Evolutionary conservation across 2,888 invertebrate genomes (phyloP), one percentile per base, ranked within the genome.

Genomic region (Protodeltote pygarga): DNA sequence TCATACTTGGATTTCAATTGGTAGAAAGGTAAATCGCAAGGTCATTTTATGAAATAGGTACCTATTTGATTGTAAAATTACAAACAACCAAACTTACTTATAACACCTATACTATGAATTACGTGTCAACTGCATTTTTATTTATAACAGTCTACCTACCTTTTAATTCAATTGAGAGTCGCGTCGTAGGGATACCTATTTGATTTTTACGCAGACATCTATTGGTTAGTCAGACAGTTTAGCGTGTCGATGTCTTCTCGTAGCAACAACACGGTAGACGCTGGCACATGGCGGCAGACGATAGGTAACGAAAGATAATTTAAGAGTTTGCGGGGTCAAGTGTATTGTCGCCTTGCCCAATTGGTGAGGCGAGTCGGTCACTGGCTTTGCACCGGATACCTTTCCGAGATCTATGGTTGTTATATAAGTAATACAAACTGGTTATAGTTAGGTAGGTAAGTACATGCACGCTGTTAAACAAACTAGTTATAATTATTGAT

Each of bases 271-370:
- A 74, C 77, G 75, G 72, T 75, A 77, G 77, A 73, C 71, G 65
- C 45, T 40, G 62, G 53, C 57, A 61, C 55, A 58, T 62, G 62
- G 62, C 70, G 66, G 64, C 79, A 80, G 83, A 79, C 81, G 76
- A 83, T 81, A 85, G 85, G 81, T 81, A 83, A 81, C 80, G 79
- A 78, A 79, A 79, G 78, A 82, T 81, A 84, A 87, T 86, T 86
- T 75, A 81, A 81, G 77, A 82, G 82, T 80, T 82, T 81, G 81
- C 74, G 83, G 80, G 89, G 87, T 89, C 89, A 90, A 88, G 85
- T 87, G 83, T 84, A 83, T 73, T 73, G 85, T 74, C 84, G 81
- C 76, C 73, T 79, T 77, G 77, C 79, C 86, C 87, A 89, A 89
- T 89, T 89, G 88, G 74, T 76, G 77, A 71, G 77, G 73, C 75